These are phyloP conservation scores for Phrynocephalus forsythii DNA, from an alignment of 2,797 vertebrate genomes.

Conservation along the genomic window DNA sequence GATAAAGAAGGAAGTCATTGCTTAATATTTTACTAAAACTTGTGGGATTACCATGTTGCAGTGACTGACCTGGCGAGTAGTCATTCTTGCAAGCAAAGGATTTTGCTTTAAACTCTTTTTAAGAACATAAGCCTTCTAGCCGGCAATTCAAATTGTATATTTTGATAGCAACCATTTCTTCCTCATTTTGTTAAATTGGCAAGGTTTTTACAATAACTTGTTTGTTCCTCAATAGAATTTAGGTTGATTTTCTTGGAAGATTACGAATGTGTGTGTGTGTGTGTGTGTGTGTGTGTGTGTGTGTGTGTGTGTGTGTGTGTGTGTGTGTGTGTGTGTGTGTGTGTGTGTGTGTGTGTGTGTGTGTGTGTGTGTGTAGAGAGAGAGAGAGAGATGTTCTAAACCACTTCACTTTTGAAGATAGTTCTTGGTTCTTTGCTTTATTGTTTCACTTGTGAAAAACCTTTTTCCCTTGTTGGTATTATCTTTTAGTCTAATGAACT, in stretches of 20 bases:
- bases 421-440: conserved; percentile 77
- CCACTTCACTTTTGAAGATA: conserved; percentile 79
- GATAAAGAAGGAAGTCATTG: conserved; percentile 72
- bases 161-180: conserved; percentile 85
- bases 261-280: conserved; percentile 67
- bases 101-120: conserved; percentile 86
- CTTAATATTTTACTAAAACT: conserved; percentile 78
- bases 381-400: conserved; percentile 73
- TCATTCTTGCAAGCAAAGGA: conserved; percentile 79
- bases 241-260: conserved; percentile 70
- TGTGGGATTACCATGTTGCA: conserved; percentile 75
- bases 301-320: conserved; percentile 50
- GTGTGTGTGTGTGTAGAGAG: conserved; percentile 63
- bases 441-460: conserved; percentile 76
- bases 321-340: conserved; percentile 67
- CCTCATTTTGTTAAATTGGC: conserved; percentile 81
- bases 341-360: conserved; percentile 66
- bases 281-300: conserved; percentile 56
- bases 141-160: conserved; percentile 88
- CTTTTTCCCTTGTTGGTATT: conserved; percentile 75
- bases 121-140: conserved; percentile 83
- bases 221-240: conserved; percentile 78
- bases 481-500: conserved; percentile 76
- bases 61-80: conserved; percentile 72
- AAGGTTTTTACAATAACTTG: conserved; percentile 76